phyloP scores from a whole-genome alignment of 2,797 vertebrate genomes.

The Lepus townsendii region DNA sequence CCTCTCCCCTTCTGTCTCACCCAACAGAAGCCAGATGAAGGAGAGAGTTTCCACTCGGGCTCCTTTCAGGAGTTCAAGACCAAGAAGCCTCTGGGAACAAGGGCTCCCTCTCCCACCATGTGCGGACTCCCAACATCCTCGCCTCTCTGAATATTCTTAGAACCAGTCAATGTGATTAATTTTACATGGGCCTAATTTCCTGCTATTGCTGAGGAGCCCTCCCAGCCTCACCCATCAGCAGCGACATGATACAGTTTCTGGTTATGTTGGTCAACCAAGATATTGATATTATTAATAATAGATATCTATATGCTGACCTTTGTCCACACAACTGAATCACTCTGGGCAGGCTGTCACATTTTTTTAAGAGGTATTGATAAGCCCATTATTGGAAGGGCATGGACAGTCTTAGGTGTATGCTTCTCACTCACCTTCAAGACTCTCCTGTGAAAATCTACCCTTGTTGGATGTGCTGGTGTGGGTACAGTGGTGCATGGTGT shows the following conservation, averaged over 20 bases:
- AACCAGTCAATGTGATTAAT: conserved; percentile 90
- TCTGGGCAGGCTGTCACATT: conserved; percentile 85
- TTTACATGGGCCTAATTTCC: conserved; percentile 87
- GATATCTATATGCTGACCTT: conserved; percentile 88
- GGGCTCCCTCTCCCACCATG: conserved; percentile 50
- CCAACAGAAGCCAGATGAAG: conserved; percentile 51
- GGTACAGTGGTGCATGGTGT: not conserved
- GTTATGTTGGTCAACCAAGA: conserved; percentile 88
- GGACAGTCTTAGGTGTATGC: conserved; percentile 80
- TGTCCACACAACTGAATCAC: conserved; percentile 86
- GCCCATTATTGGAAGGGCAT: conserved; percentile 85
- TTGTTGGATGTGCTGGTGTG: not conserved
- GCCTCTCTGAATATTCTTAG: conserved; percentile 87
- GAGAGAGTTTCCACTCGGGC: not conserved
- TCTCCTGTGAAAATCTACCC: conserved; percentile 57
- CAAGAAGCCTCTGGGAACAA: conserved; percentile 63
- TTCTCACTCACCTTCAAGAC: conserved; percentile 84
- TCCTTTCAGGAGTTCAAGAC: conserved; percentile 69
- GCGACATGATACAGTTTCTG: conserved; percentile 85
- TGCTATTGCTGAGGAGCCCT: conserved; percentile 82
- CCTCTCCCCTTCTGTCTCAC: conserved; percentile 59
- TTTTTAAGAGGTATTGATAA: conserved; percentile 89
- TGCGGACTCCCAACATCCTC: conserved; percentile 68
- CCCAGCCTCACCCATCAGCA: conserved; percentile 79
- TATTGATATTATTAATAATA: conserved; percentile 90